Evolutionary conservation across 64 coral and sea anemone species (phyloP), one percentile per base, ranked within the genome.

Genomic region (Exaiptasia diaphana): DNA sequence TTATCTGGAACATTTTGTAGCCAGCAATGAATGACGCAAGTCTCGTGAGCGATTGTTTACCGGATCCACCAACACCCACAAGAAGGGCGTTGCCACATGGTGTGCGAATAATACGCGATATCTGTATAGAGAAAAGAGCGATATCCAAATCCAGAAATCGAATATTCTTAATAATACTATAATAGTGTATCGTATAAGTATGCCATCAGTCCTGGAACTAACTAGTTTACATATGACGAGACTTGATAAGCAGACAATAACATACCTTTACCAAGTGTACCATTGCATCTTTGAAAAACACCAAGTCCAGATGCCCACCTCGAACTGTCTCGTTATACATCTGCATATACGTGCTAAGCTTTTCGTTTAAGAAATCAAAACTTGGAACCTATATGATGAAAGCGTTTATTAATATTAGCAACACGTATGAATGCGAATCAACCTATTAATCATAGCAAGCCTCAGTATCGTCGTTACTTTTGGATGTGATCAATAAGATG

Each of bases 241-340:
- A n/a, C n/a, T n/a, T n/a, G n/a, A n/a, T n/a, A n/a, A n/a, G n/a
- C n/a, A n/a, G n/a, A n/a, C n/a, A n/a, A n/a, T n/a, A n/a, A 3
- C 32, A 36, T 53, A 93, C 95, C 79, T 99, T 99, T 9, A 99
- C 90, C 25, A 99, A 69, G 49, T 99, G 90, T 24, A 85, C 82
- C 95, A 99, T 99, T 15, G 95, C 95, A 74, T 99, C 95, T 37
- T 91, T 99, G 74, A 99, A 99, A 69, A 99, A 99, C 36, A 99
- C 95, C 29, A 97, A 82, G 24, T 99, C 95, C 45, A 99, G 69
- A 14, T 88, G 84, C 3, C 78, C 95, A 30, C 95, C 95, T 61
- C 95, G 73, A 10, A 99, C 85, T 29, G 85, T 99, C 20, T 99
- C 95, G n/a, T 99, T 99, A 59, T 99, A 99, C 75, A 92, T 87